Evolutionary conservation across 1,140 invertebrate genomes (phyloP).

Genomic region (Drosophila parvula): DNA sequence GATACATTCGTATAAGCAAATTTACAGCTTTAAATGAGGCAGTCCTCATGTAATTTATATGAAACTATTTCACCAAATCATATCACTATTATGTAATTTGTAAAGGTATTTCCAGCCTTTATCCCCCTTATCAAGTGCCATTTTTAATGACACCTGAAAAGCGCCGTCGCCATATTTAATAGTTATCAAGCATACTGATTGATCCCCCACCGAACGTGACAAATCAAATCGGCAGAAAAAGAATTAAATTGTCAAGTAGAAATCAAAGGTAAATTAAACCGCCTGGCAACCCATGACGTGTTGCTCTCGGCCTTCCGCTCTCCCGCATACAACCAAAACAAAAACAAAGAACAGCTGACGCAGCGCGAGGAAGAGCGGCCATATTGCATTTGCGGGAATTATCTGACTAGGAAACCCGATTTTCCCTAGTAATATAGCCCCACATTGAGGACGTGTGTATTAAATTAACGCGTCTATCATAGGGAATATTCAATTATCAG

Average conservation of each 20-base stretch:
- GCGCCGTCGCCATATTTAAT: constrained; percentile 30
- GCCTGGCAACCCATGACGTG: constrained; percentile 68
- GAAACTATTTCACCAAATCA: background rate
- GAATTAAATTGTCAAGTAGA: constrained; percentile 27
- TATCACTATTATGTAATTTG: constrained; percentile 15
- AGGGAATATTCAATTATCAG: constrained; percentile 69
- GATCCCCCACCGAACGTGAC: constrained; percentile 45
- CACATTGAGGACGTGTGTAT: constrained; percentile 73
- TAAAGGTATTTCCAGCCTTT: constrained; percentile 3
- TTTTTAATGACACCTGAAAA: constrained; percentile 14
- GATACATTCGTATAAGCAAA: no score
- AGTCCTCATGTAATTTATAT: no score
- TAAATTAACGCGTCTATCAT: constrained; percentile 67
- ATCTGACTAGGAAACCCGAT: constrained; percentile 32
- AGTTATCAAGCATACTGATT: constrained; percentile 58
- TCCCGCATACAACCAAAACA: constrained; percentile 37
- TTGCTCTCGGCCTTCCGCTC: constrained; percentile 13
- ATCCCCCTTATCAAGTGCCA: constrained; percentile 39
- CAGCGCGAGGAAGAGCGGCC: constrained; percentile 39
- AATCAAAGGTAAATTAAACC: constrained; percentile 24
- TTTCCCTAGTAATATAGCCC: background rate
- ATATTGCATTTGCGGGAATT: constrained; percentile 57
- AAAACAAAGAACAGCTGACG: constrained; percentile 83
- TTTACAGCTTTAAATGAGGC: no score
- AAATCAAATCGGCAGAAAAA: constrained; percentile 38